Base-by-base conservation (phyloP, 2,888 invertebrate species). In the Esperia sulphurella region DNA sequence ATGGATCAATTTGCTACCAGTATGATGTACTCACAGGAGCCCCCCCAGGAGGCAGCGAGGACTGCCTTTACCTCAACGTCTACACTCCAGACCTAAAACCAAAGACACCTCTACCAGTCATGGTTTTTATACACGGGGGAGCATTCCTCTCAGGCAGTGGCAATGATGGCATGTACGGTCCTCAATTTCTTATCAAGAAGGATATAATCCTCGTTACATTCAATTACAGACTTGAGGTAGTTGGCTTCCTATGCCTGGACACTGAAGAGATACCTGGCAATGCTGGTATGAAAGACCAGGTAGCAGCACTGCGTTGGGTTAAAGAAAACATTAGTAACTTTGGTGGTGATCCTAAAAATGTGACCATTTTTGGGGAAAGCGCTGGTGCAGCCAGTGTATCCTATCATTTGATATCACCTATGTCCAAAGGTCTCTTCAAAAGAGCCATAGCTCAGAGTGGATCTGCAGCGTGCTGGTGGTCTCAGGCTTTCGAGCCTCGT, bases 371-470 rank as follows among this genome's bases (percentile, higher is more conserved):
- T 48, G 79, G 81, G 3, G 70, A 77, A 46, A 81, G 82, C 43
- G 74, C 77, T 14, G 81, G 79, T 0, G 76, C 57, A 0, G 68
- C 57, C 0, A 61, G 68, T 37, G 66, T 70, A 0, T 52, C 62
- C 0, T 68, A 61, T 37, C 81, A 79, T 41, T 48, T 77, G 5
- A 46, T 79, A 10, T 82, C 82, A 2, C 79, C 82, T 0, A 72
- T 81, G 72, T 68, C 71, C 0, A 75, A 74, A 61, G 77, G 74
- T 0, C 63, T 83, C 0, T 81, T 81, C 40, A 68, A 69, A 31
- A 72, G 65, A 54, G 79, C 90, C 1, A 94, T 95, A 33, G 87
- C 92, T 0, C 93, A 94, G 65, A 94, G 94, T 61, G 94, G 95
- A 0, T 91, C 91, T 0, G 87, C 91, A 7, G 75, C 91, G 13